Evolutionary conservation across 2,113 vertebrate genomes (phyloP), one percentile per base, ranked within the genome.

Genomic region (Mugil cephalus): DNA sequence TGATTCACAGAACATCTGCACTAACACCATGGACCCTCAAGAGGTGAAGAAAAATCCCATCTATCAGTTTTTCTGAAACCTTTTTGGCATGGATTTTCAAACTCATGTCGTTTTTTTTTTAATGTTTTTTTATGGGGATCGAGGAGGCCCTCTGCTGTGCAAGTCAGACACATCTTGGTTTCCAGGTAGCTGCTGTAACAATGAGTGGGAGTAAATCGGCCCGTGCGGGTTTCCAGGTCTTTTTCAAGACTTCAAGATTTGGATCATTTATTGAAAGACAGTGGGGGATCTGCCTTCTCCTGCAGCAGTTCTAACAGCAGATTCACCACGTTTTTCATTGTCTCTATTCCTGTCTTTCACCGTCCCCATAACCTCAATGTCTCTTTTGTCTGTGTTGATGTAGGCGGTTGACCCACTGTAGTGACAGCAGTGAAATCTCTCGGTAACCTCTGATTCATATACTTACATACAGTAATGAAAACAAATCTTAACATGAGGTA

Each of bases 111-210:
- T 53, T 63, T 64, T 52, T 1, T 65, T 1, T 67, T 24, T 61
- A 8, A n/a, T n/a, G n/a, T n/a, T n/a, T n/a, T n/a, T n/a, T n/a
- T 58, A 89, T 87, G 84, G 42, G 5, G 70, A 82, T 69, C 42
- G 71, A 1, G 89, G 84, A 1, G 9, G 83, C 6, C 77, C 84
- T 2, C 61, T 91, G 18, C 38, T 90, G 11, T 92, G 88, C 45
- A 79, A 69, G 21, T 83, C 76, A 1, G 77, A 73, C n/a, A 55
- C 54, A 1, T 88, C 84, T 7, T 90, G 89, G 88, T 90, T n/a
- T 82, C 69, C 79, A 88, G 58, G 75, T 58, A 2, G 87, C 75
- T 1, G 47, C 82, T 2, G 40, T 88, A n/a, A 69, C 24, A 7
- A 8, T 18, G 14, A 79, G 18, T 69, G 46, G 19, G 36, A 67